phyloP scores from a whole-genome alignment of 2,113 vertebrate species.

The Motacilla alba region DNA sequence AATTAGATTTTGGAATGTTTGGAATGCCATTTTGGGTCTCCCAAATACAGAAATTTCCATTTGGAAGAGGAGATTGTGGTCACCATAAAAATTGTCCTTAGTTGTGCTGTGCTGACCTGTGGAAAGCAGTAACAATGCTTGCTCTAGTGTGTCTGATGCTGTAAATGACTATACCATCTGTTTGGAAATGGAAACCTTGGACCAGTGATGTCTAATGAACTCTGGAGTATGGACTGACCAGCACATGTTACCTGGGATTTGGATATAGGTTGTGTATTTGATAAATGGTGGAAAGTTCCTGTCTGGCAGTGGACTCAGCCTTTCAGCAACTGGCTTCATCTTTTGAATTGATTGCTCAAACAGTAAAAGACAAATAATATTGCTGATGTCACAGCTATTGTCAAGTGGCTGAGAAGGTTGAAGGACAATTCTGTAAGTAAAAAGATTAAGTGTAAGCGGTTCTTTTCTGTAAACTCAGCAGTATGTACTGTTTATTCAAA shows the following conservation, averaged over 20 bases:
- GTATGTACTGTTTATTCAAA: background rate
- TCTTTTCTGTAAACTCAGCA: background rate
- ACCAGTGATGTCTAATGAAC: background rate
- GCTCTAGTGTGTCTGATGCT: rapidly evolving
- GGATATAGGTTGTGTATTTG: background rate
- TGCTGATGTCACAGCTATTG: background rate
- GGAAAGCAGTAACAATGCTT: background rate
- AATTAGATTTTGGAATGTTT: background rate
- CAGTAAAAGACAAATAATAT: background rate
- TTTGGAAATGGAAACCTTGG: background rate
- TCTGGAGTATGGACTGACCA: background rate
- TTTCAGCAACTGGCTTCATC: background rate
- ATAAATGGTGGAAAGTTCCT: background rate
- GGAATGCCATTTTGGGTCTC: background rate
- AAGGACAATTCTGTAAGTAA: background rate
- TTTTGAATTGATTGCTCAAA: background rate
- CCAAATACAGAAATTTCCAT: background rate
- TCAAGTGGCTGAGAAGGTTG: background rate
- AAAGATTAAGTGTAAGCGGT: background rate
- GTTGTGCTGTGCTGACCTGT: background rate
- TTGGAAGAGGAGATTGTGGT: background rate
- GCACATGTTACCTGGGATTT: background rate
- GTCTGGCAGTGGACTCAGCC: background rate
- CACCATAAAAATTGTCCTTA: background rate
- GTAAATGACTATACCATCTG: background rate